Conservation (phyloP, 2,113 vertebrate genomes). For the Corydoras sp. region DNA sequence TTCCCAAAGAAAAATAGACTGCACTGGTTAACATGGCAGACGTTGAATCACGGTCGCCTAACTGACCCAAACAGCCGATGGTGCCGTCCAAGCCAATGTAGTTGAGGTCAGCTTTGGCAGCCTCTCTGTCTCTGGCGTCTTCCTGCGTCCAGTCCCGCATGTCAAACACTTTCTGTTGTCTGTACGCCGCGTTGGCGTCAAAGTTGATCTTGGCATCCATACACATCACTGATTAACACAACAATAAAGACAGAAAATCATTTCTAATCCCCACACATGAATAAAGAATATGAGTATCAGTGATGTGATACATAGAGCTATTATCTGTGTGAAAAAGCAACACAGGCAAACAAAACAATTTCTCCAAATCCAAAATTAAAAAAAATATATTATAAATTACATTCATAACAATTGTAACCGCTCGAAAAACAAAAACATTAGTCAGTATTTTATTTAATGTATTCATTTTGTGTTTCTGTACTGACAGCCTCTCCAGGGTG, state of each 20-base stretch:
- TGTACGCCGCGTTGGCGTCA: conserved; percentile 89
- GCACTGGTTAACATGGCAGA: not conserved
- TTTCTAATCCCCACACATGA: not conserved
- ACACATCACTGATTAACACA: conserved; percentile 77
- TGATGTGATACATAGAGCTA: not conserved
- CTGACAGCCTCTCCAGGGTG: too few species aligned
- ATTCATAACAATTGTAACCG: too few species aligned
- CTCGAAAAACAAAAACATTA: too few species aligned
- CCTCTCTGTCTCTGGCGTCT: conserved; percentile 82
- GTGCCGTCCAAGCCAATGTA: conserved; percentile 95
- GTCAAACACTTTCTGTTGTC: conserved; percentile 87
- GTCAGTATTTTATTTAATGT: too few species aligned
- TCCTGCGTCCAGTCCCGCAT: conserved; percentile 95
- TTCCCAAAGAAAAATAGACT: not conserved
- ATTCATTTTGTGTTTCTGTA: too few species aligned
- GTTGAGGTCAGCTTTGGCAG: conserved; percentile 87
- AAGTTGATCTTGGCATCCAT: conserved; percentile 99
- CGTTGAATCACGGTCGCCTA: not conserved
- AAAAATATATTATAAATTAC: too few species aligned
- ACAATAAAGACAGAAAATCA: not conserved
- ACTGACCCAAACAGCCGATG: conserved; percentile 91
- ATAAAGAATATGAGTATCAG: not conserved
- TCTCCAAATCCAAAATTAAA: too few species aligned
- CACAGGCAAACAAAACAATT: too few species aligned
- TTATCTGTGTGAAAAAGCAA: not conserved